Conservation (phyloP, 92 coral and sea anemone species). For the Paramuricea clavata region DNA sequence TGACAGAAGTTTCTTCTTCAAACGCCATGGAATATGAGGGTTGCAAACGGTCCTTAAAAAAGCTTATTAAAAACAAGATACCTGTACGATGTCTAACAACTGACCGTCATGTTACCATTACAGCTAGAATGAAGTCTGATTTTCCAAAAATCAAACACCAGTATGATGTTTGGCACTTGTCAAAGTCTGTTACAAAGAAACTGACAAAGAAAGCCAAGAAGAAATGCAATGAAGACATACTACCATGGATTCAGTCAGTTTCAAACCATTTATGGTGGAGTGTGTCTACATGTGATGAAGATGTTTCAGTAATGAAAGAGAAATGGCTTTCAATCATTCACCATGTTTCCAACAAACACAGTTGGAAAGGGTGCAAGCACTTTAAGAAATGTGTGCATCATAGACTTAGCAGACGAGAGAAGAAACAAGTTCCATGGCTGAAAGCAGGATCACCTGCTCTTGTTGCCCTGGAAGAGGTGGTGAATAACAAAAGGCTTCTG, state of each 20-base stretch:
- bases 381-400: slow-evolving; percentile 65
- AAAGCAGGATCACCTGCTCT: slow-evolving; percentile 62
- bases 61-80: slow-evolving; percentile 27
- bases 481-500: slow-evolving; percentile 47
- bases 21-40: slow-evolving; percentile 54
- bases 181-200: slow-evolving; percentile 68
- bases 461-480: slow-evolving; percentile 69
- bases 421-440: slow-evolving; percentile 60
- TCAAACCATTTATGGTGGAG: slow-evolving; percentile 18
- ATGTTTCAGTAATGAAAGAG: background rate
- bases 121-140: background rate
- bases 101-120: slow-evolving; percentile 56
- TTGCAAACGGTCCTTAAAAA: slow-evolving; percentile 39
- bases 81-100: slow-evolving; percentile 46
- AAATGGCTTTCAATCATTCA: slow-evolving; percentile 15
- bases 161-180: slow-evolving; percentile 10
- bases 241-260: slow-evolving; percentile 68
- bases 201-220: slow-evolving; percentile 60
- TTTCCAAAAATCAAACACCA: background rate
- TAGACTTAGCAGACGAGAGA: slow-evolving; percentile 35
- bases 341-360: slow-evolving; percentile 49
- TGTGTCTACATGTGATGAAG: background rate
- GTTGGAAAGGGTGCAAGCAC: slow-evolving; percentile 45
- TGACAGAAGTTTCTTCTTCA: slow-evolving; percentile 49
- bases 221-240: slow-evolving; percentile 59